Base-by-base conservation (phyloP, 2,797 vertebrate species). In the Discoglossus pictus region DNA sequence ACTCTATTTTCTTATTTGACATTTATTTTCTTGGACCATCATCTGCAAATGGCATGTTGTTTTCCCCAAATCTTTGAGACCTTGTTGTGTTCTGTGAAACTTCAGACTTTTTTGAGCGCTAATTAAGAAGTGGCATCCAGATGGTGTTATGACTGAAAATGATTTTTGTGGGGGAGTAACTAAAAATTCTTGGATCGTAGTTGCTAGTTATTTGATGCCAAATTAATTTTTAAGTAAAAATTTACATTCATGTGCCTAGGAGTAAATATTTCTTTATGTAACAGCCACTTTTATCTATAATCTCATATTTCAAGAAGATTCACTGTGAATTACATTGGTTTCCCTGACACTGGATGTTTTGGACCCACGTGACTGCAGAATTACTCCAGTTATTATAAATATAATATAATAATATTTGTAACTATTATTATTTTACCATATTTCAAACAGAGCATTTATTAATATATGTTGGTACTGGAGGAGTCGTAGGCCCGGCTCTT, bases 131-230 rank as follows among this genome's bases (percentile, higher is more conserved):
- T 56, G 44, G 12, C 17, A 58, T 63, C 60, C 68, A 71, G 68
- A 71, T 64, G 68, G 68, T 71, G 52, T 64, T 71, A 64, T 71
- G 68, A 63, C 68, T 63, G 60, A n/a, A 51, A 20, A 18, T 58
- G 7, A 42, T 62, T 63, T 50, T 58, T 64, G 52, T 50, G 68
- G 52, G 38, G 68, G 60, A 50, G 68, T 58, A 35, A 58, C 15
- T 58, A 17, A 62, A 25, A 43, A 42, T 61, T 50, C 35, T 71
- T 71, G 60, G 59, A 62, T 50, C 34, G 17, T 16, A n/a, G 44
- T 36, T 17, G 36, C 44, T 25, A 16, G 17, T 53, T 54, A 15
- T 21, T 4, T 35, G 40, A 38, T 25, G 38, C 52, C 60, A 63
- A n/a, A 43, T 43, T 27, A 38, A 43, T 53, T 46, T 46, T 52